Evolutionary conservation across 2,113 vertebrate species (phyloP).

Genomic region (Mus spicilegus): DNA sequence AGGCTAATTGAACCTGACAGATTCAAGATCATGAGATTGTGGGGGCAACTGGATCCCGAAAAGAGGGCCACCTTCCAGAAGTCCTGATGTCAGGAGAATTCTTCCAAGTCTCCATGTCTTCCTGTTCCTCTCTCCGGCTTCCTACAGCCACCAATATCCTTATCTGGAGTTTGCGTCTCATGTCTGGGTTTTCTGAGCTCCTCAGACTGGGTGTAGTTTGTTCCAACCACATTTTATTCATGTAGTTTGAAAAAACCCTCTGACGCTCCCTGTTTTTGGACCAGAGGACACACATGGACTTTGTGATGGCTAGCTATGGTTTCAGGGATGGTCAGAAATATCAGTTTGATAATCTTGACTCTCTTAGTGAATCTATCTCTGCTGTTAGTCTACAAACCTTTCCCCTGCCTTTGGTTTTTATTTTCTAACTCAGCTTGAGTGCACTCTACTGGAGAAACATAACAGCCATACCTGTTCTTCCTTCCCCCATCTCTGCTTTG

Average conservation of each 20-base stretch:
- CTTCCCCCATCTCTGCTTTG: not conserved
- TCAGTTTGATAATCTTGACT: not conserved
- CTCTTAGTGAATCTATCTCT: not conserved
- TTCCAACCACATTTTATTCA: not conserved
- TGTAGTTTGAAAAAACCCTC: not conserved
- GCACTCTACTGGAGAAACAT: not conserved
- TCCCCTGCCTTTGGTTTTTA: not conserved
- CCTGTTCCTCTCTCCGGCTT: not conserved
- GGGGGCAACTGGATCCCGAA: not conserved
- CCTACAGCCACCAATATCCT: not conserved
- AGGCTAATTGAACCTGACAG: slow-evolving; percentile 10
- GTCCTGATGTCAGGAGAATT: not conserved
- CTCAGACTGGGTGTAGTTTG: not conserved
- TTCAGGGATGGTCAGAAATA: slow-evolving; percentile 12
- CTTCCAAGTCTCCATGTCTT: not conserved
- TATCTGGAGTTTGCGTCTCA: not conserved
- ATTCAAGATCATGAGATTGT: not conserved
- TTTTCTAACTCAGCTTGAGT: not conserved
- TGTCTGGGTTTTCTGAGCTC: not conserved
- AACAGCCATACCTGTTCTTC: not conserved
- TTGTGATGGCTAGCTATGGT: not conserved
- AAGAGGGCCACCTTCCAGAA: not conserved
- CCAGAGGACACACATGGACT: not conserved
- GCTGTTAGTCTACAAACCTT: not conserved
- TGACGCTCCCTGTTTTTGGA: not conserved